Base-by-base conservation (phyloP, 2,113 vertebrate species). In the Xyrauchen texanus region DNA sequence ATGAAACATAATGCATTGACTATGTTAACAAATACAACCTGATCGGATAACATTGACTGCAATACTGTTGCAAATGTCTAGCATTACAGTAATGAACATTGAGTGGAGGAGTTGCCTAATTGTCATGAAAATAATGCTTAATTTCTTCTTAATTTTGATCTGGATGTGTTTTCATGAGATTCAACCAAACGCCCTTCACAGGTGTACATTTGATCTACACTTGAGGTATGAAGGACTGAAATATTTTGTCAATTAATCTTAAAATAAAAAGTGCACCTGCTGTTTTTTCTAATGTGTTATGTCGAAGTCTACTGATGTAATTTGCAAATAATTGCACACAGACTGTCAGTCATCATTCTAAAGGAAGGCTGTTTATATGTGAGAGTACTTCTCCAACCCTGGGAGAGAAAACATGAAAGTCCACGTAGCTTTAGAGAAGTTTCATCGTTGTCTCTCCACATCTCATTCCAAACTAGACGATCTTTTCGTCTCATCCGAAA, bases 401-500 rank as follows among this genome's bases (percentile, higher is more conserved):
- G 55, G 6, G 13, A 13, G 13, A 58, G 21, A 34, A 34, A 34
- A 34, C 21, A 34, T 34, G 21, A 58, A 58, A 58, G 0, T 21
- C 49, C 49, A 52, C 8, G 15, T 9, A 21, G 10, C 15, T 60
- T 44, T 45, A 15, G 47, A 3, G 61, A 8, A 34, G 15, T 42
- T 76, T 15, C 16, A 15, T 5, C 4, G 12, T 2, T 4, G 12
- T 10, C 72, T 12, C 58, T 6, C 8, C 61, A 13, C 15, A 8
- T n/a, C 16, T 64, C 10, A 34, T 47, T n/a, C 62, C 21, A 16
- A 52, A 9, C 53, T 16, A 68, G n/a, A 45, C 63, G 0, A 62
- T 16, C 65, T 74, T 57, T 53, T 79, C 63, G 57, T 62, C 68
- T 21, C 13, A 34, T 34, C 66, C 68, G 79, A 78, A 86, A 88